Evolutionary conservation across 2,888 invertebrate genomes (phyloP).

Genomic region (Esperia sulphurella): DNA sequence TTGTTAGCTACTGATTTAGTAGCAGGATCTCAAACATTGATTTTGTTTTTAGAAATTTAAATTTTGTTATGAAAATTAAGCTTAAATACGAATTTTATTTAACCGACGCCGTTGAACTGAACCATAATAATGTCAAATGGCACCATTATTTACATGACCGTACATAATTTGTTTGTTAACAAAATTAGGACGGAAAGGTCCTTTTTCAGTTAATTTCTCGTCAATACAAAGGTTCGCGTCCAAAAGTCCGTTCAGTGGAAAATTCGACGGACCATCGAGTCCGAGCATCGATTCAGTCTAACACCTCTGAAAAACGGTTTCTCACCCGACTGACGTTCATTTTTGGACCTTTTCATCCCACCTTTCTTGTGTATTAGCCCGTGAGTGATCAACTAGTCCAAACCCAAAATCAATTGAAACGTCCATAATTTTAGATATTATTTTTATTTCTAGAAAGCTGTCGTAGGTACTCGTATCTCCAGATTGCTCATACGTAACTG

Average conservation of each 20-base stretch:
- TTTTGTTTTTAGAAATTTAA: no score
- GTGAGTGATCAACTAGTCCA: conserved; percentile 39
- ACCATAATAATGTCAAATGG: conserved; percentile 21
- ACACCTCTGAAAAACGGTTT: conserved; percentile 76
- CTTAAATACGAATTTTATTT: no score
- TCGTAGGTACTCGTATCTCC: background rate
- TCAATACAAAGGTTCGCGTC: conserved; percentile 70
- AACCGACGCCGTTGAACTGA: conserved; percentile 6
- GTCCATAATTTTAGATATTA: background rate
- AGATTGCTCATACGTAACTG: conserved; percentile 26
- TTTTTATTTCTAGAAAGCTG: background rate
- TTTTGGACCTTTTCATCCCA: conserved; percentile 75
- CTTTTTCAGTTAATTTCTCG: conserved; percentile 67
- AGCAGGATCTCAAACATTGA: no score
- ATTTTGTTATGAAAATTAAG: no score
- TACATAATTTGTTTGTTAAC: conserved; percentile 50
- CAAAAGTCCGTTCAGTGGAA: conserved; percentile 74
- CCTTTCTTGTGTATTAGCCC: conserved; percentile 62
- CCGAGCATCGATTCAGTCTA: conserved; percentile 66
- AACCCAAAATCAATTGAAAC: background rate
- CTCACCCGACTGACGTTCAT: conserved; percentile 71
- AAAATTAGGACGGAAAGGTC: conserved; percentile 65
- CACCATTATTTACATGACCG: conserved; percentile 38
- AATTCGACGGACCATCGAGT: conserved; percentile 74
- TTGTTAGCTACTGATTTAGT: no score